Evolutionary conservation across 2,888 invertebrate species (phyloP).

Genomic region (Strigamia maritima): DNA sequence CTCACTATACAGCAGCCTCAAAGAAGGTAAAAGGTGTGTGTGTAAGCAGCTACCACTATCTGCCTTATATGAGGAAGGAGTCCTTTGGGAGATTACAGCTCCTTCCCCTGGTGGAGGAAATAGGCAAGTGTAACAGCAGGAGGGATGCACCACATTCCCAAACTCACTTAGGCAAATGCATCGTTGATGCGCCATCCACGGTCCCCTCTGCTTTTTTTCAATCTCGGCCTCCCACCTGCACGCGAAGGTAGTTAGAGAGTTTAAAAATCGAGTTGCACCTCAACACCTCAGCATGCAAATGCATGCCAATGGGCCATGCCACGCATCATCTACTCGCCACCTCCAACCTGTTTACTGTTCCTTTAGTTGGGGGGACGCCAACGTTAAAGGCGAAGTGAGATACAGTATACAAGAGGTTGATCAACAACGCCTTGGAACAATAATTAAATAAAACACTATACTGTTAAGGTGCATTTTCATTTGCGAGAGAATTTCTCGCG

Average conservation of each 20-base stretch:
- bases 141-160: slow-evolving; percentile 15
- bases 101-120: slow-evolving; percentile 5
- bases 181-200: slow-evolving; percentile 13
- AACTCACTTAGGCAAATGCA: slow-evolving; percentile 23
- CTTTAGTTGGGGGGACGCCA: neutral
- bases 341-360: neutral
- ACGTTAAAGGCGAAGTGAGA: too few species aligned
- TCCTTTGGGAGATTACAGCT: slow-evolving; percentile 11
- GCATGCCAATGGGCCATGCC: neutral
- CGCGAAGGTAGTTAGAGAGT: slow-evolving; percentile 3
- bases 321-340: slow-evolving; percentile 7
- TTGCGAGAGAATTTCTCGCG: too few species aligned
- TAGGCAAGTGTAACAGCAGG: slow-evolving; percentile 16
- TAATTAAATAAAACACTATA: too few species aligned
- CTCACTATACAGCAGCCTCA: neutral
- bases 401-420: too few species aligned
- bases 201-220: slow-evolving; percentile 1
- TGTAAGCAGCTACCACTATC: slow-evolving; percentile 11
- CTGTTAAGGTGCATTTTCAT: too few species aligned
- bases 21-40: slow-evolving; percentile 22
- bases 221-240: slow-evolving; percentile 10
- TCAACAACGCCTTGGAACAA: too few species aligned
- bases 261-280: slow-evolving; percentile 23
- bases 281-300: slow-evolving; percentile 6
- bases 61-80: slow-evolving; percentile 7